A percentile compares a stretch with the other conserved stretches of the same genome.
These are phyloP conservation scores for Latrodectus elegans DNA, from an alignment of 2,888 invertebrate species.

Conservation along the genomic window DNA sequence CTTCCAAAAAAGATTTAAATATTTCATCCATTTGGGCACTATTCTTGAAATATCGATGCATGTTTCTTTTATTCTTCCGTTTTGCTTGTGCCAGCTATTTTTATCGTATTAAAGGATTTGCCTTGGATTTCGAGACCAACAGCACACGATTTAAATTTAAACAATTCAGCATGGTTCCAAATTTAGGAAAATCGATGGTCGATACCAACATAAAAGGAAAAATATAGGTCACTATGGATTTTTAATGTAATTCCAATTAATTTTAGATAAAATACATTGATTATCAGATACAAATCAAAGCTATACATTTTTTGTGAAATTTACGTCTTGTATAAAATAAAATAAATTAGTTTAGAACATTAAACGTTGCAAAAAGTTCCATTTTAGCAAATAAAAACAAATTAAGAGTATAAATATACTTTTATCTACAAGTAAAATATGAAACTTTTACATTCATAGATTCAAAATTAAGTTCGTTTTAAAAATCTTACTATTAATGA, in stretches of 20 bases:
- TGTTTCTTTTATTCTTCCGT: not conserved
- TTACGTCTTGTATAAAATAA: not conserved
- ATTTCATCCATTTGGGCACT: constrained; percentile 2
- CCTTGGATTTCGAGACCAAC: not conserved
- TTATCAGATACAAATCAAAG: not conserved
- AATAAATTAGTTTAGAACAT: not conserved
- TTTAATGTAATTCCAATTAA: not conserved
- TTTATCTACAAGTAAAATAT: no score
- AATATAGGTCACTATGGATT: not conserved
- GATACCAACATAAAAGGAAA: not conserved
- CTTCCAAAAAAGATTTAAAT: not conserved
- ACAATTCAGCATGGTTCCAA: not conserved
- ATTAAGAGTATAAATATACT: no score
- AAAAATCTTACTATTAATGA: no score
- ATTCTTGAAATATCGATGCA: not conserved
- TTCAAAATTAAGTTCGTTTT: no score
- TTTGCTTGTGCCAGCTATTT: not conserved
- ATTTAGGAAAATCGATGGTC: not conserved
- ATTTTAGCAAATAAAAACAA: no score
- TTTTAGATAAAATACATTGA: not conserved
- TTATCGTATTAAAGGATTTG: not conserved
- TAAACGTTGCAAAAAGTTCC: no score
- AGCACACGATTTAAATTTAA: not conserved
- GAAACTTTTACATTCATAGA: no score
- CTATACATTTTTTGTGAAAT: not conserved